Evolutionary conservation across 2,888 invertebrate species (phyloP).

Genomic region (Psylliodes chrysocephalus): DNA sequence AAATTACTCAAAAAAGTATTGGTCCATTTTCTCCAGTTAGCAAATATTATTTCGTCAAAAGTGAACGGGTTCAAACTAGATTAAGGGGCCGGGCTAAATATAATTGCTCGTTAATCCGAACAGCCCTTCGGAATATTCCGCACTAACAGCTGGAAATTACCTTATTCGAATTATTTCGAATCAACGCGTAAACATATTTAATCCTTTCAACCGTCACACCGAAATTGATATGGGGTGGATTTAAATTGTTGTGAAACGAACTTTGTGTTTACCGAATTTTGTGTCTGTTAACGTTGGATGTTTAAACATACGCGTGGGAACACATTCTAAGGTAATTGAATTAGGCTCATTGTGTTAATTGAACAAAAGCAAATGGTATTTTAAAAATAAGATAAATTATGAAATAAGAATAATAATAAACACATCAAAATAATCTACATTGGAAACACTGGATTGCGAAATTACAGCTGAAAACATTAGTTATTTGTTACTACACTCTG

Average conservation of each 20-base stretch:
- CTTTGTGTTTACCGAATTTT: constrained; percentile 18
- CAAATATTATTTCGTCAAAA: constrained; percentile 15
- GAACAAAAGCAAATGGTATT: too few relatives aligned
- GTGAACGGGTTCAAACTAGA: constrained; percentile 31
- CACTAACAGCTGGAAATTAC: constrained; percentile 47
- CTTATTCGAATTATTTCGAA: constrained; percentile 44
- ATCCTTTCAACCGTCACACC: constrained; percentile 42
- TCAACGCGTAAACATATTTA: constrained; percentile 44
- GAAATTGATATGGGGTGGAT: constrained; percentile 39
- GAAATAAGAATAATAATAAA: too few relatives aligned
- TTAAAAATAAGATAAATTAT: too few relatives aligned
- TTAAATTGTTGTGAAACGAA: constrained; percentile 24
- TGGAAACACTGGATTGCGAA: too few relatives aligned
- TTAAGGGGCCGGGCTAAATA: constrained; percentile 33
- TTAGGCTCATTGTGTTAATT: too few relatives aligned
- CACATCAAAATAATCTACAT: too few relatives aligned
- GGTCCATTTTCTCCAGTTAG: not conserved
- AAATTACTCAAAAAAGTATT: not conserved
- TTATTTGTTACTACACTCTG: too few relatives aligned
- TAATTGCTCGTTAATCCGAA: constrained; percentile 39
- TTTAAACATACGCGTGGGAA: not conserved
- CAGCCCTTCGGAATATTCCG: constrained; percentile 42
- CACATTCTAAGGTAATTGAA: too few relatives aligned
- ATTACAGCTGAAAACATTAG: too few relatives aligned
- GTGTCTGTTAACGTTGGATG: not conserved